These are phyloP conservation scores for Pristionchus arcanus DNA, from an alignment of 2,888 invertebrate species.

Conservation along the genomic window DNA sequence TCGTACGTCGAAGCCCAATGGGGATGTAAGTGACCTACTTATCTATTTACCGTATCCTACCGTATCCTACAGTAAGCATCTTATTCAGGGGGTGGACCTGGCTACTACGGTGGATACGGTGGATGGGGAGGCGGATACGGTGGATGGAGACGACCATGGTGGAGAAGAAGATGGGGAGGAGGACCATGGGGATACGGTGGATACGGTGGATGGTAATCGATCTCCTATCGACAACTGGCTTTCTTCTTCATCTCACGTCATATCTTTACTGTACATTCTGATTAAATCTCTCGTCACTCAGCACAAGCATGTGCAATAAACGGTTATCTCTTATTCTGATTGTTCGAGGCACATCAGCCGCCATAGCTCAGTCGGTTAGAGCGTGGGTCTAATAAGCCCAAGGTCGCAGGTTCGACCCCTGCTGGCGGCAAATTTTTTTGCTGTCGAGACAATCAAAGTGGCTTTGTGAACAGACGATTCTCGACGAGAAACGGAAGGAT, in stretches of 20 bases:
- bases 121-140: slow-evolving; percentile 42
- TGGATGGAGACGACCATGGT: slow-evolving; percentile 41
- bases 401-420: slow-evolving; percentile 64
- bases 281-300: neutral
- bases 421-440: slow-evolving; percentile 54
- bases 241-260: neutral
- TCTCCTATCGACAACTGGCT: neutral
- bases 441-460: neutral
- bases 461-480: neutral
- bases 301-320: slow-evolving; percentile 38
- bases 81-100: slow-evolving; percentile 15
- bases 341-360: neutral
- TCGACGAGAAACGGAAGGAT: neutral
- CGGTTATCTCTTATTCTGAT: neutral
- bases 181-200: slow-evolving; percentile 17
- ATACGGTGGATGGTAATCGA: slow-evolving; percentile 42
- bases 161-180: slow-evolving; percentile 2
- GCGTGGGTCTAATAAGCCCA: slow-evolving; percentile 64
- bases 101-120: slow-evolving; percentile 48
- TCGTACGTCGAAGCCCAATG: slow-evolving; percentile 40
- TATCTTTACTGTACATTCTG: neutral
- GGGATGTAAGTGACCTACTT: slow-evolving; percentile 31
- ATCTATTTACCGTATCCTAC: neutral
- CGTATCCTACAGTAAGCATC: neutral
- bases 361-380: slow-evolving; percentile 63